phyloP scores from a whole-genome alignment of 1,140 invertebrate species.

The Prorops nasuta region DNA sequence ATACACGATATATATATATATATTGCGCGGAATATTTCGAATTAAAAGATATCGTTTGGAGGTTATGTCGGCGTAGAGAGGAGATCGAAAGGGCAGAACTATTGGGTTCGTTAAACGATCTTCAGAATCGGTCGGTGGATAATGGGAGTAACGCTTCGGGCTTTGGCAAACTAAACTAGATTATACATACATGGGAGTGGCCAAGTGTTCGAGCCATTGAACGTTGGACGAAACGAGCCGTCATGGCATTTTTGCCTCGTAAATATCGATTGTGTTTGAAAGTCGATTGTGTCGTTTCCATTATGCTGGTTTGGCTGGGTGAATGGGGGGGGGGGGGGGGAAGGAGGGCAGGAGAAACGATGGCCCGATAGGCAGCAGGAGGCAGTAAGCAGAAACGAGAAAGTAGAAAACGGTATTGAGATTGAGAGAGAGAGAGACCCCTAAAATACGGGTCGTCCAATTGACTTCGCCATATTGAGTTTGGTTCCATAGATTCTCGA shows the following conservation, averaged over 20 bases:
- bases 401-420: slow-evolving; percentile 21
- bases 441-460: slow-evolving; percentile 42
- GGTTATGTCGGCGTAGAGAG: too few species aligned
- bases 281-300: slow-evolving; percentile 38
- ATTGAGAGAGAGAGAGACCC: slow-evolving; percentile 23
- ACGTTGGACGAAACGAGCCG: neutral
- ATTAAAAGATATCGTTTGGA: too few species aligned
- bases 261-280: slow-evolving; percentile 40
- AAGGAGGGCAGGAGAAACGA: slow-evolving; percentile 6
- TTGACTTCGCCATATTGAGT: slow-evolving; percentile 53
- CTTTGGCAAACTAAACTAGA: too few species aligned
- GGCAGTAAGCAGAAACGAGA: slow-evolving; percentile 10
- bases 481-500: slow-evolving; percentile 51
- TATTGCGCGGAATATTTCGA: too few species aligned
- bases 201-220: neutral
- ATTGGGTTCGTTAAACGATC: too few species aligned
- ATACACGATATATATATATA: too few species aligned
- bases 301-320: slow-evolving; percentile 14
- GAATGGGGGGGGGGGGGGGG: neutral
- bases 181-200: too few species aligned
- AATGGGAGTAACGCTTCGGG: too few species aligned
- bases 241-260: slow-evolving; percentile 28
- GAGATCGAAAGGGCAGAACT: too few species aligned
- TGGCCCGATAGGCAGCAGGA: too few species aligned
- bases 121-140: too few species aligned